These are phyloP conservation scores for Papilio polyxenes DNA, from an alignment of 1,140 invertebrate genomes.

Conservation along the genomic window DNA sequence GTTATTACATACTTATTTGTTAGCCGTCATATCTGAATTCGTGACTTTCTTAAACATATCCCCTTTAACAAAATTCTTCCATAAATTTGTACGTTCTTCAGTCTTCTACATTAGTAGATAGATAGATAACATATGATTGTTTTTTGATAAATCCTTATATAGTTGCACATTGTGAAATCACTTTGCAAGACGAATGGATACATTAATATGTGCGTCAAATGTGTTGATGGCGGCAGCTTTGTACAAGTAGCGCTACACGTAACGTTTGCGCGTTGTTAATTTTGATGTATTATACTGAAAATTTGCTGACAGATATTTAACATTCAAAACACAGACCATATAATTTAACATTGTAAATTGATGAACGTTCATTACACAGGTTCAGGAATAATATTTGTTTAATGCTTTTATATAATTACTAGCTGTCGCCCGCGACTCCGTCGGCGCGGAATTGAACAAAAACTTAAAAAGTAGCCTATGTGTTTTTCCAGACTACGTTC, in stretches of 20 bases:
- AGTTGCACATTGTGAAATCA: not conserved
- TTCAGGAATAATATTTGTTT: not conserved
- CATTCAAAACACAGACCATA: not conserved
- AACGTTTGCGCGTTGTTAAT: not conserved
- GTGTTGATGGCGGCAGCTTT: not conserved
- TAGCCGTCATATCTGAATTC: too few species aligned
- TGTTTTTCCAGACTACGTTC: too few species aligned
- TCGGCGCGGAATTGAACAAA: too few species aligned
- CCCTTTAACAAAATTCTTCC: too few species aligned
- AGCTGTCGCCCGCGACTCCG: too few species aligned
- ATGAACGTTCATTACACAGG: not conserved
- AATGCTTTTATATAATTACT: too few species aligned
- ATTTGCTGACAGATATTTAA: constrained; percentile 8
- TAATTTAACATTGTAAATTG: not conserved
- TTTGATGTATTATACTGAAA: not conserved
- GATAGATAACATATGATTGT: too few species aligned
- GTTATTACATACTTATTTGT: too few species aligned
- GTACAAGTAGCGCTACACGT: not conserved
- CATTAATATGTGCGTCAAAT: not conserved
- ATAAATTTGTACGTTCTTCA: too few species aligned
- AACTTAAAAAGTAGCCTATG: too few species aligned
- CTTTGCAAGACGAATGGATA: not conserved
- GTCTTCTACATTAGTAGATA: too few species aligned
- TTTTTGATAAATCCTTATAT: not conserved
- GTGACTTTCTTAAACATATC: too few species aligned